These are phyloP conservation scores for Oreochromis spilurus DNA, from an alignment of 2,113 vertebrate genomes.

Conservation along the genomic window DNA sequence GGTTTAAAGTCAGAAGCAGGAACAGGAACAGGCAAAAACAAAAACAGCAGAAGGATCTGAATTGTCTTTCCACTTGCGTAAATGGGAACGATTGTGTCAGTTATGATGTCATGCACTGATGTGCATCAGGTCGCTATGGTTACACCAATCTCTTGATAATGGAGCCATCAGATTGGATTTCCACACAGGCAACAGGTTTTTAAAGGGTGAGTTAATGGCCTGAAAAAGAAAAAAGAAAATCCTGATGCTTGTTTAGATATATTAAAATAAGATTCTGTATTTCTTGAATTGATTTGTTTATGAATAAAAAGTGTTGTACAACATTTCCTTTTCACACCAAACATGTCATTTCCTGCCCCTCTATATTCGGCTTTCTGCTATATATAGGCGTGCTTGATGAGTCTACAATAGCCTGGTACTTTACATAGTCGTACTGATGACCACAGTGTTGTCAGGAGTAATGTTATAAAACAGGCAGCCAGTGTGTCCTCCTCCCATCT, in stretches of 20 bases:
- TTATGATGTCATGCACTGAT: slow-evolving; percentile 65
- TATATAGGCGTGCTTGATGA: slow-evolving; percentile 31
- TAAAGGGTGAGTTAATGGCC: not conserved
- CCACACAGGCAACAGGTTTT: slow-evolving; percentile 35
- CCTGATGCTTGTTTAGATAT: not conserved
- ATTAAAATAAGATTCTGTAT: not conserved
- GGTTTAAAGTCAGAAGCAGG: slow-evolving; percentile 15
- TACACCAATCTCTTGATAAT: slow-evolving; percentile 43
- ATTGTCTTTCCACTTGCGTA: slow-evolving; percentile 55
- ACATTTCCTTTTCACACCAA: not conserved
- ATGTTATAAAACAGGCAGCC: slow-evolving; percentile 70
- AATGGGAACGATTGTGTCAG: slow-evolving; percentile 52
- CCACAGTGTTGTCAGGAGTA: slow-evolving; percentile 56
- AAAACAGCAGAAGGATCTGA: slow-evolving; percentile 17
- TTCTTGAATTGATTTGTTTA: not conserved
- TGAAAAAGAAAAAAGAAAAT: not conserved
- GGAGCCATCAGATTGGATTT: slow-evolving; percentile 36
- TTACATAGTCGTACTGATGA: slow-evolving; percentile 52
- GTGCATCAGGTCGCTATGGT: slow-evolving; percentile 69
- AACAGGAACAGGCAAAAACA: not conserved
- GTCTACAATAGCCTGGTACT: slow-evolving; percentile 40
- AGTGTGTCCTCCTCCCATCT: slow-evolving; percentile 67
- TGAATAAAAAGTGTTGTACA: not conserved
- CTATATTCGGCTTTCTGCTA: slow-evolving; percentile 9
- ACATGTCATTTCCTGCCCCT: slow-evolving; percentile 23